Evolutionary conservation across 2,797 vertebrate species (phyloP).

Genomic region (Lagocephalus sceleratus): DNA sequence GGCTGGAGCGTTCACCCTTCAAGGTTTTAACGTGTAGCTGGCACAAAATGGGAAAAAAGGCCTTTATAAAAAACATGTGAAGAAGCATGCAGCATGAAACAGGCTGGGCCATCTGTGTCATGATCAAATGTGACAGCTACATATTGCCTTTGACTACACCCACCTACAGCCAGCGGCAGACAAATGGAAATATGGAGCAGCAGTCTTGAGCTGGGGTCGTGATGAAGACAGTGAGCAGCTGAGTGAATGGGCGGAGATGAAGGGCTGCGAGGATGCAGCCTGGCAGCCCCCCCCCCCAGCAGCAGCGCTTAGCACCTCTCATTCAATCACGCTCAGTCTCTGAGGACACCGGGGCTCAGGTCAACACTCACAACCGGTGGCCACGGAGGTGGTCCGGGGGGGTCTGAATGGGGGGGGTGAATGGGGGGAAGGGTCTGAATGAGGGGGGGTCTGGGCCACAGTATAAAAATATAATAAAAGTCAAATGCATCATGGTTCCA

Average conservation of each 20-base stretch:
- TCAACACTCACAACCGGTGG: constrained; percentile 20
- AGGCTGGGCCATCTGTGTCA: constrained; percentile 50
- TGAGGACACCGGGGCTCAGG: constrained; percentile 46
- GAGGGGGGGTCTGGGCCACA: too few species aligned
- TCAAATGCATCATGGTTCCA: too few species aligned
- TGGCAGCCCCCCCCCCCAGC: constrained; percentile 63
- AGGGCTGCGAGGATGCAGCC: constrained; percentile 55
- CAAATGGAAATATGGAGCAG: constrained; percentile 57
- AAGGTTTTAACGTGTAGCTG: constrained; percentile 14
- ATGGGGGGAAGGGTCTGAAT: too few species aligned
- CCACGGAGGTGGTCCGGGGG: too few species aligned
- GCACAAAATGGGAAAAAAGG: constrained; percentile 45
- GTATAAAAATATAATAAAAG: too few species aligned
- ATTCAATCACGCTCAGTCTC: constrained; percentile 64
- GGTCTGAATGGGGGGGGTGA: too few species aligned
- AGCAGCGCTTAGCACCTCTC: constrained; percentile 55
- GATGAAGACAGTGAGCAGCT: constrained; percentile 56
- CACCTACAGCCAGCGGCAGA: constrained; percentile 31
- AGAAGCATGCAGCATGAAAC: constrained; percentile 20
- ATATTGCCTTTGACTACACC: constrained; percentile 59
- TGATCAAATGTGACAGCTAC: constrained; percentile 73
- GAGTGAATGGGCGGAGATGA: constrained; percentile 47
- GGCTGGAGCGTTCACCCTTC: too few species aligned
- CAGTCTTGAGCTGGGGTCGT: constrained; percentile 54
- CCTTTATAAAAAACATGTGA: constrained; percentile 46